phyloP scores from a whole-genome alignment of 2,797 vertebrate genomes.

The Poecilia velifera region DNA sequence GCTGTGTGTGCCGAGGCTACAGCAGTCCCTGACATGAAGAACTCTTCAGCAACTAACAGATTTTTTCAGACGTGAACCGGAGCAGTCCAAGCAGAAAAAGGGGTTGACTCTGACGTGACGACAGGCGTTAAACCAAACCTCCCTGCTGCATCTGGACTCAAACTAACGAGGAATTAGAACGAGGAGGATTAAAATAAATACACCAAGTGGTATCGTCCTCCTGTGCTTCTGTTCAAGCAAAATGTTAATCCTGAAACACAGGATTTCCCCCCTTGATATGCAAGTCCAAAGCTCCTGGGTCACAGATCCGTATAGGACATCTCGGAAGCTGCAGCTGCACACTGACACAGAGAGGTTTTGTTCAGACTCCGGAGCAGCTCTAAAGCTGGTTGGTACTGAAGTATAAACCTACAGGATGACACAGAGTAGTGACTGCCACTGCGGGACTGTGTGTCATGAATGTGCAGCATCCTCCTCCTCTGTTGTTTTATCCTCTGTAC shows the following conservation, averaged over 20 bases:
- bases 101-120: slow-evolving; percentile 24
- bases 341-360: slow-evolving; percentile 83
- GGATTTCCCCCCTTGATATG: slow-evolving; percentile 38
- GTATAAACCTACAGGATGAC: slow-evolving; percentile 59
- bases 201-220: slow-evolving; percentile 11
- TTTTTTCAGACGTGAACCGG: slow-evolving; percentile 86
- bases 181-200: slow-evolving; percentile 3
- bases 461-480: slow-evolving; percentile 17
- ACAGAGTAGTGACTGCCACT: slow-evolving; percentile 23
- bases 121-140: slow-evolving; percentile 5
- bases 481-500: slow-evolving; percentile 10
- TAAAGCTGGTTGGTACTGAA: slow-evolving; percentile 79
- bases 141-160: slow-evolving; percentile 9
- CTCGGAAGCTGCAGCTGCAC: slow-evolving; percentile 81
- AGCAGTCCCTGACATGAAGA: slow-evolving; percentile 87
- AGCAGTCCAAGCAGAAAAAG: slow-evolving; percentile 67
- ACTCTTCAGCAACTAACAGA: slow-evolving; percentile 88
- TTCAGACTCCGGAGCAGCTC: slow-evolving; percentile 70
- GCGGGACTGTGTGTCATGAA: slow-evolving; percentile 5
- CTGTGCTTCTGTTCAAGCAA: not conserved
- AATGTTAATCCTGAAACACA: slow-evolving; percentile 6
- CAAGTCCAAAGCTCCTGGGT: slow-evolving; percentile 69
- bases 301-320: slow-evolving; percentile 78
- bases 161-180: not conserved
- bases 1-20: slow-evolving; percentile 85